phyloP scores from a whole-genome alignment of 92 coral and sea anemone species.

The Paragorgia papillata region DNA sequence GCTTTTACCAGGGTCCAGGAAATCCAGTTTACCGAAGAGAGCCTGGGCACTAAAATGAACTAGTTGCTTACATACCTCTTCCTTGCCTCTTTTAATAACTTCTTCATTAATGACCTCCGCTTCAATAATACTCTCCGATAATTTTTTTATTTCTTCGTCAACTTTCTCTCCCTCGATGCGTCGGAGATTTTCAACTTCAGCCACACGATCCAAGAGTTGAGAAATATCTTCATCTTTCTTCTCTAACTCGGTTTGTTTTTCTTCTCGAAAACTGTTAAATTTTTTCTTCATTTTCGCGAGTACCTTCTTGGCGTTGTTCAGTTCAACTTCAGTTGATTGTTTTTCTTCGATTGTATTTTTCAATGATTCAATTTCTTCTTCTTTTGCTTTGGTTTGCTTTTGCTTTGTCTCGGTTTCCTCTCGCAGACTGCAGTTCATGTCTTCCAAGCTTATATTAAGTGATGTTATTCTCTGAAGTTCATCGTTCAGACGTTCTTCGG shows the following conservation, averaged over 20 bases:
- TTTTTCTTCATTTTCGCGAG: slow-evolving; percentile 37
- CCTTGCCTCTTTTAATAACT: not conserved
- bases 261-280: slow-evolving; percentile 26
- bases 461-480: not conserved
- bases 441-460: not conserved
- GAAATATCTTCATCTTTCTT: slow-evolving; percentile 37
- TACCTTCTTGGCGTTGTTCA: slow-evolving; percentile 18
- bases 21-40: too few relatives aligned
- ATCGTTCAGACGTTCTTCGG: not conserved
- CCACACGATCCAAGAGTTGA: slow-evolving; percentile 28
- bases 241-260: slow-evolving; percentile 27
- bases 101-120: slow-evolving; percentile 1
- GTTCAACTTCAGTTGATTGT: not conserved
- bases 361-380: slow-evolving; percentile 8
- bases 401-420: slow-evolving; percentile 4
- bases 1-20: too few relatives aligned
- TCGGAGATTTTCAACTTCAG: slow-evolving; percentile 28
- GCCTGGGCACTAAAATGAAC: too few relatives aligned
- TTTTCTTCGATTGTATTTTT: not conserved
- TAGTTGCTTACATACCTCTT: too few relatives aligned
- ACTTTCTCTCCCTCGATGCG: slow-evolving; percentile 32
- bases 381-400: slow-evolving; percentile 9
- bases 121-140: slow-evolving; percentile 27
- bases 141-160: slow-evolving; percentile 27
- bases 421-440: not conserved